Conservation (phyloP, 2,888 invertebrate species). For the Tiliacea citrago region DNA sequence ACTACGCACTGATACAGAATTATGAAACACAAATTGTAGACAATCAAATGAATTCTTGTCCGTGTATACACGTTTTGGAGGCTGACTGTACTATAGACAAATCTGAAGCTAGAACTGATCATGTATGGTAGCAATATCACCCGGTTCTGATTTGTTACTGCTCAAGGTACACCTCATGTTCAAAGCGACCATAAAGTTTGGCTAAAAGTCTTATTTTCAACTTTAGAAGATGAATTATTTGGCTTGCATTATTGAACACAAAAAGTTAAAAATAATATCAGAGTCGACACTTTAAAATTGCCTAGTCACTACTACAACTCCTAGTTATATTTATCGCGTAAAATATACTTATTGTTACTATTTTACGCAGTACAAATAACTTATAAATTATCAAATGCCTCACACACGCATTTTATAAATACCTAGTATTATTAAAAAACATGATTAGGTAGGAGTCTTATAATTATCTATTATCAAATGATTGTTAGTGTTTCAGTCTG, state of each 20-base stretch:
- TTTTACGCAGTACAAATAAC: slow-evolving; percentile 28
- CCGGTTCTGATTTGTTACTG: background rate
- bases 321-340: slow-evolving; percentile 31
- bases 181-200: background rate
- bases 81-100: too few species aligned
- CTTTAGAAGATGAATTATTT: slow-evolving; percentile 64
- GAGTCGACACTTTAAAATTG: slow-evolving; percentile 53
- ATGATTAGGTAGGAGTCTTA: slow-evolving; percentile 35
- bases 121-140: background rate
- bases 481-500: slow-evolving; percentile 81
- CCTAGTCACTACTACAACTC: slow-evolving; percentile 53
- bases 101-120: background rate
- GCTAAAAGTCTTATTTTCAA: slow-evolving; percentile 52
- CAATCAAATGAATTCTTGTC: too few species aligned
- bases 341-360: slow-evolving; percentile 38
- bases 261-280: slow-evolving; percentile 47
- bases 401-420: slow-evolving; percentile 17
- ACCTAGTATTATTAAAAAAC: slow-evolving; percentile 18
- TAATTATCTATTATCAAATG: slow-evolving; percentile 52
- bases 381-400: slow-evolving; percentile 14
- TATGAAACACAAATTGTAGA: too few species aligned
- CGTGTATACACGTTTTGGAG: too few species aligned
- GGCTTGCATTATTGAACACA: slow-evolving; percentile 75
- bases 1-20: too few species aligned
- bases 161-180: background rate